Evolutionary conservation across 2,888 invertebrate species (phyloP).

Genomic region (Mactromeris polynyma): DNA sequence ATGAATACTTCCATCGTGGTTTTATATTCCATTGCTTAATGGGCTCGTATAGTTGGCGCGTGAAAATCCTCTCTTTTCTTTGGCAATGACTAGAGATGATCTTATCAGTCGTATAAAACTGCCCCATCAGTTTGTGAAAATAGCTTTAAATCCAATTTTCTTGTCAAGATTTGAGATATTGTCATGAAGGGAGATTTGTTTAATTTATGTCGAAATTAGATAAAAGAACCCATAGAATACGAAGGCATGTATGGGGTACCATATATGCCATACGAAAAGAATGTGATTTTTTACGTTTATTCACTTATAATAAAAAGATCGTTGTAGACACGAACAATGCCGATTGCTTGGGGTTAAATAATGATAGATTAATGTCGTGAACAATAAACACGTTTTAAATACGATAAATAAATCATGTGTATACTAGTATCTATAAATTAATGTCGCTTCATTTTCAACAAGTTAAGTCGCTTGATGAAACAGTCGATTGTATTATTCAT

Average conservation of each 20-base stretch:
- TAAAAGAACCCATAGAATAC: not conserved
- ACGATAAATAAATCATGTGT: not conserved
- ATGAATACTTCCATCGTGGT: not conserved
- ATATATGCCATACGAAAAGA: not conserved
- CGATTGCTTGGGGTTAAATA: constrained; percentile 12
- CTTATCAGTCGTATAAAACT: constrained; percentile 34
- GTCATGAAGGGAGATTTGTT: constrained; percentile 22
- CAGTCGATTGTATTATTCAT: too few relatives aligned
- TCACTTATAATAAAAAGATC: too few relatives aligned
- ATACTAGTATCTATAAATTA: not conserved
- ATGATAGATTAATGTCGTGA: constrained; percentile 16
- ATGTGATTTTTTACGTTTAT: too few relatives aligned
- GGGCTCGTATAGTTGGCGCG: not conserved
- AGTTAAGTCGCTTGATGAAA: too few relatives aligned
- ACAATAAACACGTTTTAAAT: not conserved
- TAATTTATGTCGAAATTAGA: constrained; percentile 34
- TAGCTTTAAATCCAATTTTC: constrained; percentile 42
- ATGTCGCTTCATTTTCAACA: too few relatives aligned
- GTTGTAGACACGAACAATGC: not conserved
- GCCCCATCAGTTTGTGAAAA: constrained; percentile 52
- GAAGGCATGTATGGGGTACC: not conserved
- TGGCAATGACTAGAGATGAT: constrained; percentile 34
- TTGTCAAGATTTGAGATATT: constrained; percentile 53
- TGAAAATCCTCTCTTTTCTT: constrained; percentile 20
- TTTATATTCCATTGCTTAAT: not conserved